These are phyloP conservation scores for Pholis gunnellus DNA, from an alignment of 2,113 vertebrate species.

Conservation along the genomic window DNA sequence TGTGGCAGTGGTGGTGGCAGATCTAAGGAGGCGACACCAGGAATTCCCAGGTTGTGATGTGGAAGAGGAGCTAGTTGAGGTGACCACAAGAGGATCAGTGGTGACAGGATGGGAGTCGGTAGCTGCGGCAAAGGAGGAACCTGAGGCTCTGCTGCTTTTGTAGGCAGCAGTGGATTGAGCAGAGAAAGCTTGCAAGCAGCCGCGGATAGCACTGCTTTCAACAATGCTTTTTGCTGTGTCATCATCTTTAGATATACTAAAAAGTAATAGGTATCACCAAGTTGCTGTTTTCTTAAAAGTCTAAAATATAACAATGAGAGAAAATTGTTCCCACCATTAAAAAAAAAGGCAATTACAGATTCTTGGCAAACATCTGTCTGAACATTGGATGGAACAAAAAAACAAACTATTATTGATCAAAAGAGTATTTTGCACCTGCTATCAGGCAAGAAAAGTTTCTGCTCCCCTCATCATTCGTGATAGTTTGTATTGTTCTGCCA, in stretches of 20 bases:
- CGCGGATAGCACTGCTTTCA: not conserved
- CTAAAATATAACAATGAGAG: not conserved
- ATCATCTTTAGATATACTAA: not conserved
- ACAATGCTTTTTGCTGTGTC: not conserved
- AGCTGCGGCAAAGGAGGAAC: not conserved
- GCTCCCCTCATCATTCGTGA: conserved; percentile 32
- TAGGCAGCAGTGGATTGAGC: not conserved
- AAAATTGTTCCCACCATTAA: not conserved
- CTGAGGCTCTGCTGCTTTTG: not conserved
- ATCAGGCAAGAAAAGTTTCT: conserved; percentile 48
- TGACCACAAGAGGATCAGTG: not conserved
- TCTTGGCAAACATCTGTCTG: conserved; percentile 37
- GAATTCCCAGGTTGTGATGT: not conserved
- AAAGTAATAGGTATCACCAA: not conserved
- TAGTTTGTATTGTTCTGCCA: conserved; percentile 57
- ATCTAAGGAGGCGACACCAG: not conserved
- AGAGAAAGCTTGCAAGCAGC: not conserved
- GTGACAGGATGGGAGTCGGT: not conserved
- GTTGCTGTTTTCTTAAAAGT: not conserved
- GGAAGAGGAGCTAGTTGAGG: not conserved
- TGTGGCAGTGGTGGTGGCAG: no score
- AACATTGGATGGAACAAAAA: conserved; percentile 51
- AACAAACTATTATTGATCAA: conserved; percentile 61
- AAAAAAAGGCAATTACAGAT: conserved; percentile 17
- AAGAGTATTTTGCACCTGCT: conserved; percentile 37